A percentile compares a stretch with the other conserved stretches of the same genome.
Conservation (phyloP, 2,888 invertebrate species). For the Gari tellinella region DNA sequence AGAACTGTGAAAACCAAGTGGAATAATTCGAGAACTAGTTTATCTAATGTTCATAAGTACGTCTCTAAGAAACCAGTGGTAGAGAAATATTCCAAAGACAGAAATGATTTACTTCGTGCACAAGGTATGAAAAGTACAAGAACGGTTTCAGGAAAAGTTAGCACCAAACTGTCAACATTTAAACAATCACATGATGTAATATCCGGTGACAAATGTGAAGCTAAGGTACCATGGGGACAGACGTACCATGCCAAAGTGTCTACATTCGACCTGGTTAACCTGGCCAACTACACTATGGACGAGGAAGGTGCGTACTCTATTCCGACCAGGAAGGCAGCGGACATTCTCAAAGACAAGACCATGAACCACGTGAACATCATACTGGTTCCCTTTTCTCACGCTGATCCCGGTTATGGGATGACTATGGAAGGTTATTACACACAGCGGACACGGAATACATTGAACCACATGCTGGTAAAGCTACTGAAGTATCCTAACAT, state of each 20-base stretch:
- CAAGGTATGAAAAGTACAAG: too few species aligned
- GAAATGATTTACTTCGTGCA: too few species aligned
- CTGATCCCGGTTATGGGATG: slow-evolving; percentile 98
- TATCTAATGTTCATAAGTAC: too few species aligned
- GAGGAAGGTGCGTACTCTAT: slow-evolving; percentile 38
- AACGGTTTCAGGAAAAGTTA: too few species aligned
- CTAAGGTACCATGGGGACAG: slow-evolving; percentile 29
- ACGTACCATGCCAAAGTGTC: slow-evolving; percentile 23
- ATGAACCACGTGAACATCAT: slow-evolving; percentile 81
- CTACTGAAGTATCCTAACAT: slow-evolving; percentile 90
- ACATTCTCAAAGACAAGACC: slow-evolving; percentile 14
- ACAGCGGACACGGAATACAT: slow-evolving; percentile 90
- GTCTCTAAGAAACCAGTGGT: too few species aligned
- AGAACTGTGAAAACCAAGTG: too few species aligned
- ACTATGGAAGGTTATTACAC: slow-evolving; percentile 97
- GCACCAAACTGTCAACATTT: too few species aligned
- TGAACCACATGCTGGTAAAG: slow-evolving; percentile 95
- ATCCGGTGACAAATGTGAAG: slow-evolving; percentile 21
- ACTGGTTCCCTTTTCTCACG: slow-evolving; percentile 96
- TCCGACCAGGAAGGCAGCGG: slow-evolving; percentile 32
- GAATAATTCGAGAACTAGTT: too few species aligned
- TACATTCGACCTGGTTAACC: slow-evolving; percentile 36
- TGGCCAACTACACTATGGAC: slow-evolving; percentile 29
- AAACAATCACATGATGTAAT: too few species aligned
- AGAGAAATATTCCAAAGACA: too few species aligned